phyloP scores from a whole-genome alignment of 2,113 vertebrate genomes.

The Eulemur rufifrons region DNA sequence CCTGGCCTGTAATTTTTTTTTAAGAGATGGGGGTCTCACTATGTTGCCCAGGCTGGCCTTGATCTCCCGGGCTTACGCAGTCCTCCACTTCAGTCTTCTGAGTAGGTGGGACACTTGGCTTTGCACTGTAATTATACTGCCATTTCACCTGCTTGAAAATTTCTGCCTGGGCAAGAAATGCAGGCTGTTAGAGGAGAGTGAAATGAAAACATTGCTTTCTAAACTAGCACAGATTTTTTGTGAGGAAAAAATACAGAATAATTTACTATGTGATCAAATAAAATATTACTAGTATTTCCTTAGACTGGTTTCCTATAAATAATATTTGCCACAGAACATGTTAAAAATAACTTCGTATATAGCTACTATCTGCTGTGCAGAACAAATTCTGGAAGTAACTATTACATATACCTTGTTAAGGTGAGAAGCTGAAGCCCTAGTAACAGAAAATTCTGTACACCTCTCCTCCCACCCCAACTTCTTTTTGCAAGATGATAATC shows the following conservation, averaged over 20 bases:
- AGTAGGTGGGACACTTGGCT: too few species aligned
- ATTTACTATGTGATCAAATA: neutral
- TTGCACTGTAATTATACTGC: neutral
- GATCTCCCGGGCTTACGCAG: too few species aligned
- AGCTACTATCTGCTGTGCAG: neutral
- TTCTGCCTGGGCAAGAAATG: constrained; percentile 21
- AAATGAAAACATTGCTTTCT: constrained; percentile 8
- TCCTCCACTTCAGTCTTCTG: too few species aligned
- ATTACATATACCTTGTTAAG: neutral
- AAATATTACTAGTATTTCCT: constrained; percentile 17
- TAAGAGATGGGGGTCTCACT: too few species aligned
- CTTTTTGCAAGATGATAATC: neutral
- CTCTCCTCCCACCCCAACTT: neutral
- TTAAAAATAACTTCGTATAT: neutral
- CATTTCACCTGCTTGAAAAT: neutral
- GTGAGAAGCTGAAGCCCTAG: neutral
- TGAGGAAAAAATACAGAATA: neutral
- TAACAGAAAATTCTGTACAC: neutral
- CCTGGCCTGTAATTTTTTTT: too few species aligned
- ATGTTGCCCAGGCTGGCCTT: too few species aligned
- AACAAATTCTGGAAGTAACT: neutral
- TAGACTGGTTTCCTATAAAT: neutral
- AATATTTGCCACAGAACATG: neutral
- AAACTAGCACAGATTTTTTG: neutral
- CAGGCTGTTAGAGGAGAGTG: neutral